These are phyloP conservation scores for Sialis fuliginosa DNA, from an alignment of 2,888 invertebrate genomes.

Conservation along the genomic window DNA sequence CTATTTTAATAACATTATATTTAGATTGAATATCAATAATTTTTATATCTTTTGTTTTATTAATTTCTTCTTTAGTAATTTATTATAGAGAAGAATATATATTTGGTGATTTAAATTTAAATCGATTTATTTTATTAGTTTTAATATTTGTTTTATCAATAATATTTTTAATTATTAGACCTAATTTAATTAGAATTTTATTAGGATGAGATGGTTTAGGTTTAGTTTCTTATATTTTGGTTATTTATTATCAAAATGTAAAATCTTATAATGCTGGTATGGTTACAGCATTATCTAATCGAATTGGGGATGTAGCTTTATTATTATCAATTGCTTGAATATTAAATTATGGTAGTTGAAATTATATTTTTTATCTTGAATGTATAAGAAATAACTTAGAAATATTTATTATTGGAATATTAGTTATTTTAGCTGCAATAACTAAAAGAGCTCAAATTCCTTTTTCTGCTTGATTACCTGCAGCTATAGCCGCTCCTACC, in stretches of 20 bases:
- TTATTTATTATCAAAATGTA: slow-evolving; percentile 51
- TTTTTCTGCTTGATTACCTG: slow-evolving; percentile 59
- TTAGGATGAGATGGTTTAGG: slow-evolving; percentile 59
- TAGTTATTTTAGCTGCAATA: slow-evolving; percentile 37
- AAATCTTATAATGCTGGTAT: slow-evolving; percentile 52
- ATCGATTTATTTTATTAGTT: slow-evolving; percentile 46
- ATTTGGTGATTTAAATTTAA: slow-evolving; percentile 32
- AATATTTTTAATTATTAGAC: slow-evolving; percentile 44
- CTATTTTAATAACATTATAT: slow-evolving; percentile 34
- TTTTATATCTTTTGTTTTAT: slow-evolving; percentile 43
- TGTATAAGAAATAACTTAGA: slow-evolving; percentile 27
- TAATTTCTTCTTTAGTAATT: slow-evolving; percentile 48
- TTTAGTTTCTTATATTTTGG: slow-evolving; percentile 52
- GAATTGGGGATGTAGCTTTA: slow-evolving; percentile 52
- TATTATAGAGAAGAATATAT: slow-evolving; percentile 48
- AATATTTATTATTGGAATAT: slow-evolving; percentile 26
- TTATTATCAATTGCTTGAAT: slow-evolving; percentile 38
- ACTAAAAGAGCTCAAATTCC: slow-evolving; percentile 70
- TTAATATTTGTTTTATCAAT: slow-evolving; percentile 48
- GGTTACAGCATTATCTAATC: slow-evolving; percentile 41
- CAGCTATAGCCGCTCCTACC: slow-evolving; percentile 60
- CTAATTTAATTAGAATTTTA: slow-evolving; percentile 51
- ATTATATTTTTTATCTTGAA: slow-evolving; percentile 21
- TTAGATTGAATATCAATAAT: slow-evolving; percentile 45
- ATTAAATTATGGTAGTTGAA: slow-evolving; percentile 19